Conservation (phyloP, 1,140 invertebrate genomes). For the Zaprionus africanus region DNA sequence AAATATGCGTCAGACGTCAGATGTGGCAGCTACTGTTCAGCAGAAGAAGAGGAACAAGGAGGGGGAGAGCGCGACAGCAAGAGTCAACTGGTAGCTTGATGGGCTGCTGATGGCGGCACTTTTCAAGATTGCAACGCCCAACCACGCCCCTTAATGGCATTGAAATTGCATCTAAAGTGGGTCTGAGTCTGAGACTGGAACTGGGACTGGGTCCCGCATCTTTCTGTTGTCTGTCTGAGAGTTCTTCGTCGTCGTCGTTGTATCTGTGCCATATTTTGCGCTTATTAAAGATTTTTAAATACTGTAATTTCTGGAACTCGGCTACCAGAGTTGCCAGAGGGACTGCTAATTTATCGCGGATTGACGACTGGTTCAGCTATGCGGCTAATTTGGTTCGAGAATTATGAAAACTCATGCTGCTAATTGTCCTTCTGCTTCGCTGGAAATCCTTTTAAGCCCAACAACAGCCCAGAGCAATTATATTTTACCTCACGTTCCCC, state of each 20-base stretch:
- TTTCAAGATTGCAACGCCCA: constrained; percentile 36
- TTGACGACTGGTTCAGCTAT: constrained; percentile 16
- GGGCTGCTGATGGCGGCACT: constrained; percentile 38
- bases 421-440: constrained; percentile 60
- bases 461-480: constrained; percentile 39
- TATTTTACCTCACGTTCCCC: constrained; percentile 31
- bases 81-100: constrained; percentile 2
- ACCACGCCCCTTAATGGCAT: constrained; percentile 29
- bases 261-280: constrained; percentile 63
- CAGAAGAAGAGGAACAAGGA: not conserved
- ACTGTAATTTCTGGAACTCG: constrained; percentile 65
- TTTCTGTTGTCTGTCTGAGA: not conserved
- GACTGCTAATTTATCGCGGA: constrained; percentile 71
- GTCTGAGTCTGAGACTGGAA: not conserved
- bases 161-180: constrained; percentile 43
- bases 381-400: constrained; percentile 56
- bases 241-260: not conserved
- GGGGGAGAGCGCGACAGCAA: not conserved
- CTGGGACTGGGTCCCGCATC: not conserved
- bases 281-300: constrained; percentile 82
- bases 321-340: constrained; percentile 7
- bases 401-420: constrained; percentile 74
- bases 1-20: constrained; percentile 47
- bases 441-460: constrained; percentile 46
- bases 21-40: constrained; percentile 36